A percentile compares a stretch with the other conserved stretches of the same genome.
Conservation (phyloP, 2,113 vertebrate genomes). For the Pseudorhombus dupliciocellatus region DNA sequence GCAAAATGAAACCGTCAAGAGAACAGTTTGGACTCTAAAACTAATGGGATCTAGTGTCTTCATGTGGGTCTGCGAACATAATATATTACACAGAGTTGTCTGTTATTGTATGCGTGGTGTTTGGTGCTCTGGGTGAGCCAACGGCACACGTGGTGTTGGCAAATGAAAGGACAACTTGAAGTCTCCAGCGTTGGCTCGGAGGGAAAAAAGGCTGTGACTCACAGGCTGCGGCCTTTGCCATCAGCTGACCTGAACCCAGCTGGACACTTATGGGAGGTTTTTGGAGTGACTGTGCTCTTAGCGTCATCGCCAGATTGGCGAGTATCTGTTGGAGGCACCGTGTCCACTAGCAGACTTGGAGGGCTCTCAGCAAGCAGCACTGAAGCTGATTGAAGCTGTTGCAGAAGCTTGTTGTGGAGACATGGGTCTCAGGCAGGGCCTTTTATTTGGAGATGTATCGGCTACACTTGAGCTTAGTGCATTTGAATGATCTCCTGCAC, state of each 20-base stretch:
- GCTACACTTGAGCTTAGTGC: not conserved
- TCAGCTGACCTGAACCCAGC: too few relatives aligned
- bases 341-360: not conserved
- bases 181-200: not conserved
- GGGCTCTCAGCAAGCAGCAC: too few relatives aligned
- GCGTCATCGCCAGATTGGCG: not conserved
- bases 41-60: constrained; percentile 55
- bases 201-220: not conserved
- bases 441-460: not conserved
- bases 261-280: not conserved
- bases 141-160: not conserved
- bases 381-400: not conserved
- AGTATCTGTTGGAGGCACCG: not conserved
- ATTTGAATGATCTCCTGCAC: not conserved
- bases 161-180: not conserved
- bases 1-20: constrained; percentile 54
- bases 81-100: constrained; percentile 29
- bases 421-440: not conserved
- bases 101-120: too few relatives aligned
- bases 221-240: not conserved
- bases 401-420: not conserved
- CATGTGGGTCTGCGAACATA: constrained; percentile 30
- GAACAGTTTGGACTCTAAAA: constrained; percentile 46
- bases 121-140: not conserved
- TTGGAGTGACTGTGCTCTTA: not conserved